Base-by-base conservation (phyloP, 1,140 invertebrate species). In the Bombus confusus region DNA sequence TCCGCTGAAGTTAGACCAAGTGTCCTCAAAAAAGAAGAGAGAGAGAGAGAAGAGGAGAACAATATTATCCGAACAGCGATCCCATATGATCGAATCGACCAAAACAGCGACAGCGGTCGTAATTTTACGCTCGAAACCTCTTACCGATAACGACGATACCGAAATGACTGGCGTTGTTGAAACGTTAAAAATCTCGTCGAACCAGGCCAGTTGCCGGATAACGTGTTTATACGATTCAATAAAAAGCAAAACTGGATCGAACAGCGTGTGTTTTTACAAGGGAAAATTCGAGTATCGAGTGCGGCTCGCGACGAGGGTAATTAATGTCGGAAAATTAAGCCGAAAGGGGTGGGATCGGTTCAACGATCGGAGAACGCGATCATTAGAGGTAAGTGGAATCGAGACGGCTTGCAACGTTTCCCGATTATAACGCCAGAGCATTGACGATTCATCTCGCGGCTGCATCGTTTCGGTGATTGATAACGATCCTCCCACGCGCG, bases 391-490 rank as follows among this genome's bases (percentile, higher is more conserved):
- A 89, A 90, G 85, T 90, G 86, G 78, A 87, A 90, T 90, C 37
- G 88, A 90, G 89, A 80, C 74, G 64, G 68, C 47, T 68, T 5
- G 77, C 81, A 89, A 85, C 85, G 77, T 85, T 52, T 72, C 64
- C 78, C 76, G 73, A 81, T 86, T 76, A 77, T 79, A 68, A 57
- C 18, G 69, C 39, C n/a, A 31, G 15, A 75, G 71, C 72, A 80
- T 77, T 64, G 68, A 37, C 85, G 66, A 85, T 87, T 85, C 88
- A 89, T 87, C 88, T 85, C 69, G 34, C 73, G 57, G 72, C 47
- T 52, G 47, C 82, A 82, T 78, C 86, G 85, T 85, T 89, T 90
- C 88, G 79, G 89, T 89, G 88, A 90, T 88, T 86, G 88, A 89
- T 89, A 83, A 71, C 75, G 85, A 73, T 66, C 75, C 68, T 80